Conservation (phyloP, 1,140 invertebrate species). For the Solenopsis fugax region DNA sequence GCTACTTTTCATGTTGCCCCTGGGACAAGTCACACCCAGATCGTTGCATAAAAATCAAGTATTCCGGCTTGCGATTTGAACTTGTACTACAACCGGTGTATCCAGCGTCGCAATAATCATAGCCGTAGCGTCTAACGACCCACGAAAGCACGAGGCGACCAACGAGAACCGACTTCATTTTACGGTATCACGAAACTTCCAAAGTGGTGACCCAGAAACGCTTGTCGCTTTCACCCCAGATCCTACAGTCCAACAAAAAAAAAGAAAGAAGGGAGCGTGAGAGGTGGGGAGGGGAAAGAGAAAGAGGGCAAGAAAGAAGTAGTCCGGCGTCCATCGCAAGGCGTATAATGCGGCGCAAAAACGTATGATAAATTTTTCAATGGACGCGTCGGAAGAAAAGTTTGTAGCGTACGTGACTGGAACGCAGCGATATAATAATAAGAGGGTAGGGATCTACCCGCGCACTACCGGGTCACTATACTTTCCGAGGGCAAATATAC, state of each 20-base stretch:
- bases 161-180: slow-evolving; percentile 57
- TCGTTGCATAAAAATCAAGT: slow-evolving; percentile 53
- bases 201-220: slow-evolving; percentile 57
- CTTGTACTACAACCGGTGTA: slow-evolving; percentile 52
- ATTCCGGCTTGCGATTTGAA: slow-evolving; percentile 36
- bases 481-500: slow-evolving; percentile 44
- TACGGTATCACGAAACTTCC: slow-evolving; percentile 60
- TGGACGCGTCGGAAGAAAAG: slow-evolving; percentile 45
- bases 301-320: slow-evolving; percentile 1
- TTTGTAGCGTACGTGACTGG: slow-evolving; percentile 58
- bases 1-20: slow-evolving; percentile 2
- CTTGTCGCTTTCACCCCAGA: slow-evolving; percentile 54
- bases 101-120: slow-evolving; percentile 52
- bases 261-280: background rate
- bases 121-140: slow-evolving; percentile 62
- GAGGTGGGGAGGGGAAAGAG: too few species aligned
- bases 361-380: slow-evolving; percentile 71
- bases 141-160: slow-evolving; percentile 28
- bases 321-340: slow-evolving; percentile 38
- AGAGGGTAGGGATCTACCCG: slow-evolving; percentile 31
- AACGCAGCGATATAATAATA: slow-evolving; percentile 51
- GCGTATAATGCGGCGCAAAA: slow-evolving; percentile 48
- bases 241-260: slow-evolving; percentile 10
- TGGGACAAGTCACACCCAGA: background rate
- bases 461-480: slow-evolving; percentile 28